These are phyloP conservation scores for Oscheius myriophilus DNA, from an alignment of 2,888 invertebrate genomes.

Conservation along the genomic window DNA sequence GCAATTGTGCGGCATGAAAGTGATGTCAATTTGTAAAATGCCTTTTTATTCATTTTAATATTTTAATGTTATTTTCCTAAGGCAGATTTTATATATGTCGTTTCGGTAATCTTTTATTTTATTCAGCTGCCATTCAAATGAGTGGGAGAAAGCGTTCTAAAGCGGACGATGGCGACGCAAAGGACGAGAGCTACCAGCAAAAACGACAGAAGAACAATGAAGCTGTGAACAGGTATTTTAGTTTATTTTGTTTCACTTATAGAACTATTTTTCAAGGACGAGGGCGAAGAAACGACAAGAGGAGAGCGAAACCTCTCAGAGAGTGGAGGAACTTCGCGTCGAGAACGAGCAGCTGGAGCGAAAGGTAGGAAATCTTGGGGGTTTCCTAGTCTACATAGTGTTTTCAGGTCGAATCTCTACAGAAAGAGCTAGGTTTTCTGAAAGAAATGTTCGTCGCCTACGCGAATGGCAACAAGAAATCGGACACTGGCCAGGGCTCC, in stretches of 20 bases:
- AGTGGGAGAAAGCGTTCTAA: slow-evolving; percentile 23
- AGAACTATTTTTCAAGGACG: slow-evolving; percentile 43
- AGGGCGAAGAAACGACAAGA: slow-evolving; percentile 70
- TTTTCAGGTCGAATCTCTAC: slow-evolving; percentile 63
- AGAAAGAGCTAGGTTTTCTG: slow-evolving; percentile 66
- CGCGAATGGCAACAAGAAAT: slow-evolving; percentile 49
- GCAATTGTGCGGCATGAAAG: too few species aligned
- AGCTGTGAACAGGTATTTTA: slow-evolving; percentile 63
- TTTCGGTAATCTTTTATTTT: too few species aligned
- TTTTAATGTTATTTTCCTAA: too few species aligned
- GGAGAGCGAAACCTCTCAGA: slow-evolving; percentile 62
- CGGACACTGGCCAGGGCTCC: slow-evolving; percentile 1
- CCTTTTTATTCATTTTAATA: too few species aligned
- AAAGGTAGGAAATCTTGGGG: slow-evolving; percentile 37
- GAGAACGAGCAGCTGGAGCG: slow-evolving; percentile 69
- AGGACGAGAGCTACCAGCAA: slow-evolving; percentile 57
- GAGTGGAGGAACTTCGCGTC: slow-evolving; percentile 63
- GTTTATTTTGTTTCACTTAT: not conserved
- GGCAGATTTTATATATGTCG: too few species aligned
- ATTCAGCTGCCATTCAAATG: not conserved
- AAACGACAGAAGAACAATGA: slow-evolving; percentile 69
- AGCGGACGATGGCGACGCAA: slow-evolving; percentile 3
- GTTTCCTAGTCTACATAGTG: not conserved
- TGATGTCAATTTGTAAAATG: too few species aligned
- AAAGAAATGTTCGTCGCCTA: slow-evolving; percentile 70